Evolutionary conservation across 2,113 vertebrate genomes (phyloP).

Genomic region (Cebidichthys violaceus): DNA sequence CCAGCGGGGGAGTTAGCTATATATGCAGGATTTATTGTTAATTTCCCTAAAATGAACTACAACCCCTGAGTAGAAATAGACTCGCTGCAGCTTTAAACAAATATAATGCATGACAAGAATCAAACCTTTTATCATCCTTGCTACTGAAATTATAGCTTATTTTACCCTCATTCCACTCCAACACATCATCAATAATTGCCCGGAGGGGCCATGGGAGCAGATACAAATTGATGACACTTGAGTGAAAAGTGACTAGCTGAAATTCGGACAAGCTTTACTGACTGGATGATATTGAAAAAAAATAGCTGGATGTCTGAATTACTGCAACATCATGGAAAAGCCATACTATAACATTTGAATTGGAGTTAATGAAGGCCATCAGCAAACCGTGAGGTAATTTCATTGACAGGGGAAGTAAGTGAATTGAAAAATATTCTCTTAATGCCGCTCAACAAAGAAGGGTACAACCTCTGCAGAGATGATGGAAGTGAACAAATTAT

Average conservation of each 20-base stretch:
- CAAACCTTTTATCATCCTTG: constrained; percentile 24
- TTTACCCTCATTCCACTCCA: constrained; percentile 41
- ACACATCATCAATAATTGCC: constrained; percentile 64
- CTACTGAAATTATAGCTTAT: constrained; percentile 31
- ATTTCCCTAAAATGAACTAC: constrained; percentile 26
- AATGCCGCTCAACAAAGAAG: constrained; percentile 12
- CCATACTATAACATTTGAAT: constrained; percentile 53
- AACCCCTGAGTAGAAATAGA: constrained; percentile 21
- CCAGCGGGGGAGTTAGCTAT: constrained; percentile 23
- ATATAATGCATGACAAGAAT: constrained; percentile 23
- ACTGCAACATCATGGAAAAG: constrained; percentile 50
- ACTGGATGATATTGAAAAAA: constrained; percentile 56
- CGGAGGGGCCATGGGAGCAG: constrained; percentile 36
- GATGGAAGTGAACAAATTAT: background rate
- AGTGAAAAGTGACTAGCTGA: constrained; percentile 49
- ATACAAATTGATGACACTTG: constrained; percentile 52
- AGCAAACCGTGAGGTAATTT: constrained; percentile 19
- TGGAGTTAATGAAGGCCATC: constrained; percentile 31
- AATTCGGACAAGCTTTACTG: constrained; percentile 72
- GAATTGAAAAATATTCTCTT: background rate
- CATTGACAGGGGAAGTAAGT: constrained; percentile 24
- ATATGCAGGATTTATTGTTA: constrained; percentile 38
- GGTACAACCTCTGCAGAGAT: background rate
- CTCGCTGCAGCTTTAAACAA: constrained; percentile 33
- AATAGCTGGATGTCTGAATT: constrained; percentile 62